Base-by-base conservation (phyloP, 2,113 vertebrate species). In the Peromyscus maniculatus region DNA sequence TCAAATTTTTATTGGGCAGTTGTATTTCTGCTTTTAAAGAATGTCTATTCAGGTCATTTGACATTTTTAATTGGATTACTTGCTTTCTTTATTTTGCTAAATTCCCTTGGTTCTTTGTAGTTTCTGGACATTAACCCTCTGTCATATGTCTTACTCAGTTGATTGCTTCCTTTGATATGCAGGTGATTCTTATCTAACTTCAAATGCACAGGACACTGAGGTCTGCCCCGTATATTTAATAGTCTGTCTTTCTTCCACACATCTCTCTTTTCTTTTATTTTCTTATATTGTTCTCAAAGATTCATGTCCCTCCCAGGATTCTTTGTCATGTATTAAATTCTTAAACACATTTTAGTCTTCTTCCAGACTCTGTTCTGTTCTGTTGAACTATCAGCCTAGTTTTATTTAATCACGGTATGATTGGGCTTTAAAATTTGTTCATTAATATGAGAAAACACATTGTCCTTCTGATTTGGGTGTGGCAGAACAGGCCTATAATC, bases 161-260 rank as follows among this genome's bases (percentile, higher is more conserved):
- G 39, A 33, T 22, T 64, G 43, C 49, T 78, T 64, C 39, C 10
- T 77, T 77, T 64, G 26, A 17, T 59, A 12, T 90, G n/a, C 4
- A 77, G 87, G 52, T 74, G 31, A 57, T 87, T 95, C 95, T 88
- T 89, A 82, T 78, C 97, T 89, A 93, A 59, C 89, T 96, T 31
- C 22, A 93, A 55, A 95, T 74, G 28, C 19, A 62, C 66, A 92
- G 5, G 26, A n/a, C 49, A 59, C 21, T 66, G 86, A 74, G 66
- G 21, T 67, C 71, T 92, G 33, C 26, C 72, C 67, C 49, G 19
- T 79, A 26, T 78, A 74, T 87, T 74, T 87, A 75, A 80, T 71
- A 93, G n/a, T 84, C 16, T 28, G 83, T 84, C 62, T 59, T 94
- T 84, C 49, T 57, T 31, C 75, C 12, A 36, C 49, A 96, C 11